These are phyloP conservation scores for Cydia amplana DNA, from an alignment of 1,140 invertebrate genomes.

Conservation along the genomic window DNA sequence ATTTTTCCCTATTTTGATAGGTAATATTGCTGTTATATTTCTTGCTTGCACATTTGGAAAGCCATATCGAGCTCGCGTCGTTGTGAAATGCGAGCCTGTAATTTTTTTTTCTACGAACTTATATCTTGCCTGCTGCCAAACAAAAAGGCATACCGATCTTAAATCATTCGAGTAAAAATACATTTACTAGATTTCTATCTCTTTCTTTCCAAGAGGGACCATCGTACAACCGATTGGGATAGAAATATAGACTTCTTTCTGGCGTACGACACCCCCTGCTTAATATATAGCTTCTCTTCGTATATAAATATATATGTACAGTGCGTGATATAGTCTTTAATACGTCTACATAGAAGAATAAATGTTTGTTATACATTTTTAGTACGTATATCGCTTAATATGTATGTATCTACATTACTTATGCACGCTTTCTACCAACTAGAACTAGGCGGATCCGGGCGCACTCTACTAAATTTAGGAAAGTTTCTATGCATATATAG, in stretches of 20 bases:
- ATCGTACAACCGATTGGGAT: neutral
- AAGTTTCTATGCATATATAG: no score
- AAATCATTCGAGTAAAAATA: constrained; percentile 7
- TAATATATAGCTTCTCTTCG: neutral
- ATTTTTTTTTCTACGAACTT: neutral
- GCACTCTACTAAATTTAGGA: neutral
- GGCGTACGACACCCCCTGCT: neutral
- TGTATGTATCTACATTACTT: constrained; percentile 10
- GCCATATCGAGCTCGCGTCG: no score
- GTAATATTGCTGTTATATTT: no score
- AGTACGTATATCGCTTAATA: constrained; percentile 21
- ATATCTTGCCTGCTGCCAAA: constrained; percentile 8
- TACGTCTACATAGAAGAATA: constrained; percentile 30
- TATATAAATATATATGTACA: constrained; percentile 7
- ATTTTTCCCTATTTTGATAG: no score
- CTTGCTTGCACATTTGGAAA: no score
- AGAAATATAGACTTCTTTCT: constrained; percentile 22
- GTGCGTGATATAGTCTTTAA: constrained; percentile 14
- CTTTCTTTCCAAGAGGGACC: neutral
- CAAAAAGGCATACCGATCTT: neutral
- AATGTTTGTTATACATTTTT: constrained; percentile 25
- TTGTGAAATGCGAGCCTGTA: no score
- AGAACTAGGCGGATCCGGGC: neutral
- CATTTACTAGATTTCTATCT: neutral
- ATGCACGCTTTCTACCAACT: neutral